Evolutionary conservation across 1,140 invertebrate species (phyloP).

Genomic region (Oedothorax gibbosus): DNA sequence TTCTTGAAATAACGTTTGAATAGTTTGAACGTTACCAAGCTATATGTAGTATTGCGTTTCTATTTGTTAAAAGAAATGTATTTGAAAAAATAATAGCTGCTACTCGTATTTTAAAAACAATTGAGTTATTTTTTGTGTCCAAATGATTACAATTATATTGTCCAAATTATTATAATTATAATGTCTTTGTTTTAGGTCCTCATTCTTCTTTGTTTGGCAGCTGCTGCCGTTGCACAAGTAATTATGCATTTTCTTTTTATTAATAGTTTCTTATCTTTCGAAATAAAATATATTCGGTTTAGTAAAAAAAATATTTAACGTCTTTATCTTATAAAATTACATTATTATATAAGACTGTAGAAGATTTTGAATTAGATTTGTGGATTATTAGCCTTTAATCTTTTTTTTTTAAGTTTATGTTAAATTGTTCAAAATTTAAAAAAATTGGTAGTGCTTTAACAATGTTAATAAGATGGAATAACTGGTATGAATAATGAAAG

Average conservation of each 20-base stretch:
- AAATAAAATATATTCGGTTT: background rate
- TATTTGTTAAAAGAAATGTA: too few relatives aligned
- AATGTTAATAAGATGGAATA: too few relatives aligned
- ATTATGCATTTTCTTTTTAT: background rate
- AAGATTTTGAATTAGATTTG: background rate
- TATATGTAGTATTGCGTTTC: too few relatives aligned
- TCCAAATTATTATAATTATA: background rate
- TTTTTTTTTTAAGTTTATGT: background rate
- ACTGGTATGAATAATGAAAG: too few relatives aligned
- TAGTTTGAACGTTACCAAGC: too few relatives aligned
- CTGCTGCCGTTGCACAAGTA: constrained; percentile 16
- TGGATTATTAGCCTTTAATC: background rate
- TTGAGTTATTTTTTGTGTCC: too few relatives aligned
- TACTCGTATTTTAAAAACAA: too few relatives aligned
- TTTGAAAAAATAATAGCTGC: too few relatives aligned
- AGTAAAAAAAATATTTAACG: background rate
- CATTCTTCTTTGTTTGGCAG: constrained; percentile 15
- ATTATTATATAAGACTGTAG: background rate
- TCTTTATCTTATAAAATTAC: background rate
- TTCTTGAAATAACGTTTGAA: background rate
- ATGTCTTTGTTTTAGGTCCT: background rate
- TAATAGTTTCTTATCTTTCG: background rate
- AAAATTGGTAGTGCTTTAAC: background rate
- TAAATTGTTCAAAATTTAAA: background rate
- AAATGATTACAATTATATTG: background rate